Percentiles rank a stretch among this genome's conserved stretches.
Conservation (phyloP, 2,888 invertebrate genomes). For the Entomobrya multifasciata region DNA sequence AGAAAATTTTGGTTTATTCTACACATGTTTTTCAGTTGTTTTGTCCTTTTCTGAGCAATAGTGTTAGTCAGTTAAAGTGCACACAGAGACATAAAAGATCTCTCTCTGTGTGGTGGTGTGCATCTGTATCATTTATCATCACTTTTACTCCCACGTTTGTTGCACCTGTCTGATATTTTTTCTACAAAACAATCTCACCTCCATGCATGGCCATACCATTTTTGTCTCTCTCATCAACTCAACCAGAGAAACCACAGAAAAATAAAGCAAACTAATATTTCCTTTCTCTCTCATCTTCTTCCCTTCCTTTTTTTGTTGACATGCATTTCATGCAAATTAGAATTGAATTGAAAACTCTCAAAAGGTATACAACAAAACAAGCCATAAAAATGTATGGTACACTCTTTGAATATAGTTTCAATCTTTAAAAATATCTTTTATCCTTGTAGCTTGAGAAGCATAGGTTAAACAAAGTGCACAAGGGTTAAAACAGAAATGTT, state of each 20-base stretch:
- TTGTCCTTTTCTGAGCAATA: too few relatives aligned
- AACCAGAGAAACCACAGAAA: neutral
- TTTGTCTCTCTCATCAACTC: neutral
- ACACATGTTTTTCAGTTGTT: neutral
- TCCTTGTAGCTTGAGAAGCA: too few relatives aligned
- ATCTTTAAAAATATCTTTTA: too few relatives aligned
- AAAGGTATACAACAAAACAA: slow-evolving; percentile 26
- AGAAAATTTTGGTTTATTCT: neutral
- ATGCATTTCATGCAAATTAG: slow-evolving; percentile 60
- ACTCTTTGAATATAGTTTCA: too few relatives aligned
- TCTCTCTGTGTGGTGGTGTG: neutral
- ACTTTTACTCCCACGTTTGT: slow-evolving; percentile 33
- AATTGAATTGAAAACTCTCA: slow-evolving; percentile 22
- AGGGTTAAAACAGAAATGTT: too few relatives aligned
- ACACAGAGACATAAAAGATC: too few relatives aligned
- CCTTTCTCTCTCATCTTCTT: neutral
- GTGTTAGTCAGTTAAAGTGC: too few relatives aligned
- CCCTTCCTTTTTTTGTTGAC: slow-evolving; percentile 26
- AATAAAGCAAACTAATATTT: neutral
- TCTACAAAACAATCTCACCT: neutral
- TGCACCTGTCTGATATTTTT: slow-evolving; percentile 21
- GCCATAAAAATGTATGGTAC: too few relatives aligned
- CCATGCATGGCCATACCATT: neutral
- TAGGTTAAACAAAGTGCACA: too few relatives aligned
- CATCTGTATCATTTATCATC: slow-evolving; percentile 4